Evolutionary conservation across 2,113 vertebrate genomes (phyloP), one percentile per base, ranked within the genome.

Genomic region (Narcine bancroftii): DNA sequence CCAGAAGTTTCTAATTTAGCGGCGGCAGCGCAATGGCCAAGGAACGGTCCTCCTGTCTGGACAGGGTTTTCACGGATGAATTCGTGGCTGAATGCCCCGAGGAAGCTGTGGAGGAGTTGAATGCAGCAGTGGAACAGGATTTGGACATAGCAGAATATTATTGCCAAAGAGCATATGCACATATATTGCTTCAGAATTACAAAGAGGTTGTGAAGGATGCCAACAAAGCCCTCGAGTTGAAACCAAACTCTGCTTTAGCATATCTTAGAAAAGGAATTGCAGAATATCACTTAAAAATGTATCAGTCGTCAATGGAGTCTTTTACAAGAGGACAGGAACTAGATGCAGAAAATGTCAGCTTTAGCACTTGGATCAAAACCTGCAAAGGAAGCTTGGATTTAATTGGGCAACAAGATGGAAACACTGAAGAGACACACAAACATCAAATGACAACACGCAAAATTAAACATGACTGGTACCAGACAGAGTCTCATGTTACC

Each of bases 401-500:
- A n/a, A n/a, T n/a, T n/a, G n/a, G n/a, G n/a, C n/a, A n/a, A n/a
- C n/a, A n/a, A n/a, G n/a, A n/a, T n/a, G n/a, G n/a, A n/a, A n/a
- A n/a, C n/a, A n/a, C n/a, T n/a, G n/a, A n/a, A n/a, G n/a, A n/a
- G n/a, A n/a, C n/a, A n/a, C n/a, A n/a, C n/a, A n/a, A n/a, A n/a
- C n/a, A n/a, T n/a, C n/a, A n/a, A n/a, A n/a, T n/a, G n/a, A n/a
- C n/a, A n/a, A n/a, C n/a, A n/a, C n/a, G n/a, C n/a, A n/a, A n/a
- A n/a, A n/a, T 87, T 93, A 96, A 97, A 93, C 96, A 97, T 79
- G 98, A 99, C 95, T 99, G 98, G 98, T 99, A 99, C 96, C 98
- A 99, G 96, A 99, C 98, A 94, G 98, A 99, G 93, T 98, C 98
- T 94, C 97, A 99, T 94, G 97, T 99, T 93, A 98, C 98, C 47